A percentile compares a stretch with the other conserved stretches of the same genome.
These are phyloP conservation scores for Spilarctia lutea DNA, from an alignment of 2,888 invertebrate species.

Conservation along the genomic window DNA sequence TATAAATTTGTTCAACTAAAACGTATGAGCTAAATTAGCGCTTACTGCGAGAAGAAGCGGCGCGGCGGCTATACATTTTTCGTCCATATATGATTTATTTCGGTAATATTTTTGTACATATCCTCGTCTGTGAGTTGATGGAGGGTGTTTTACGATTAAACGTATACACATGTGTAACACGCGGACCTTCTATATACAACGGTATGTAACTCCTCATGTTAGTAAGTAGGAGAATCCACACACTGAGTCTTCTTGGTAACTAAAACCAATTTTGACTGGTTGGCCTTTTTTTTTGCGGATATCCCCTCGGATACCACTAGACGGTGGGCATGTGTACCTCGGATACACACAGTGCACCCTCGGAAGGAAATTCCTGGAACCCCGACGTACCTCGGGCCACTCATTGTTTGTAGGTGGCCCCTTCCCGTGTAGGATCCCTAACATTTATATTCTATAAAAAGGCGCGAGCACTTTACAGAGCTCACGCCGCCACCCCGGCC, in stretches of 20 bases:
- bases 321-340: too few species aligned
- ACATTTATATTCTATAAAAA: too few species aligned
- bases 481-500: too few species aligned
- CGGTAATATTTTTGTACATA: conserved; percentile 31
- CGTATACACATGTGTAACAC: background rate
- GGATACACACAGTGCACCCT: too few species aligned
- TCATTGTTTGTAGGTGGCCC: too few species aligned
- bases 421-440: too few species aligned
- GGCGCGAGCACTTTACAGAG: too few species aligned
- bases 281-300: too few species aligned
- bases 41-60: background rate
- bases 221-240: background rate
- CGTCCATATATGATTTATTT: conserved; percentile 22
- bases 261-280: background rate
- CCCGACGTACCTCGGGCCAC: too few species aligned
- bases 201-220: background rate
- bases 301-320: too few species aligned
- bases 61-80: background rate
- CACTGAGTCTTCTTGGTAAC: background rate
- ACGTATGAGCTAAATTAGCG: background rate
- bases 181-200: background rate
- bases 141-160: conserved; percentile 26
- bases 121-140: conserved; percentile 24
- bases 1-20: background rate
- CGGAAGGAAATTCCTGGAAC: too few species aligned